These are phyloP conservation scores for Pygocentrus nattereri DNA, from an alignment of 2,797 vertebrate genomes.

Conservation along the genomic window DNA sequence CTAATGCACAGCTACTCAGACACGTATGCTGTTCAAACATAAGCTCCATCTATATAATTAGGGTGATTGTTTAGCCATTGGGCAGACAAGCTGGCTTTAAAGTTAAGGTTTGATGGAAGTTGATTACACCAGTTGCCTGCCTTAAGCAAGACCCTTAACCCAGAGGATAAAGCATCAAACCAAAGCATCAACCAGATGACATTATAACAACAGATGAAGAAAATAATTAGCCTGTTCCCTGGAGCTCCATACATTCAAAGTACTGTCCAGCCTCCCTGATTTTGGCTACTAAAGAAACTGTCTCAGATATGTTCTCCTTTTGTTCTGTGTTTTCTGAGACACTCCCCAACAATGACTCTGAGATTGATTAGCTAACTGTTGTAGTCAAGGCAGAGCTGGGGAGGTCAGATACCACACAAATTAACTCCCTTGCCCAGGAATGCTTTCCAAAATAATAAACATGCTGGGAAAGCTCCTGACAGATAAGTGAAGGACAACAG, in stretches of 20 bases:
- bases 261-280: background rate
- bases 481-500: background rate
- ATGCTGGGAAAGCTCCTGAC: constrained; percentile 6
- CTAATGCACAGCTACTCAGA: background rate
- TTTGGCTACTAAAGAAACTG: constrained; percentile 42
- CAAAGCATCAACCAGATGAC: background rate
- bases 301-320: background rate
- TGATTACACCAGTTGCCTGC: background rate
- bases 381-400: constrained; percentile 1
- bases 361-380: constrained; percentile 7
- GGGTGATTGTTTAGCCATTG: background rate
- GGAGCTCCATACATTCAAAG: background rate
- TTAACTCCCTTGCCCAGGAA: constrained; percentile 26
- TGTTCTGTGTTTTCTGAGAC: constrained; percentile 29
- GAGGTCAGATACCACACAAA: constrained; percentile 20
- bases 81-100: background rate
- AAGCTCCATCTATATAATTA: background rate
- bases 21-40: background rate
- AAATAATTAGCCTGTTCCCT: background rate
- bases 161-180: background rate
- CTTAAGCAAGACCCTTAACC: background rate
- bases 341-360: constrained; percentile 38
- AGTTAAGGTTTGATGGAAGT: background rate
- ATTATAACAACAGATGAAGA: background rate
- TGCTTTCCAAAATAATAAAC: constrained; percentile 33